These are phyloP conservation scores for Phrynocephalus guinanensis DNA, from an alignment of 2,797 vertebrate species.

Conservation along the genomic window DNA sequence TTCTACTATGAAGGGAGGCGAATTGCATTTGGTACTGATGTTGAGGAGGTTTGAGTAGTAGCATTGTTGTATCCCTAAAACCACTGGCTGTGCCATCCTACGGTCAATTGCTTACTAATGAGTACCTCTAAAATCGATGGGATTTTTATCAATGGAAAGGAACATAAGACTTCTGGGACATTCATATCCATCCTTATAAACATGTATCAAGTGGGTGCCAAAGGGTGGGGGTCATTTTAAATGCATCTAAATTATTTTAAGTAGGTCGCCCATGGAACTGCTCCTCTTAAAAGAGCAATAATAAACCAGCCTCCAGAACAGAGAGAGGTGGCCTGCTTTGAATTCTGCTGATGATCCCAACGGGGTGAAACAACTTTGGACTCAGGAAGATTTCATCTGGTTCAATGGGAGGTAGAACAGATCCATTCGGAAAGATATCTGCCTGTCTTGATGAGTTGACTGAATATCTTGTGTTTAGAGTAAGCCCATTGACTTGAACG, in stretches of 20 bases:
- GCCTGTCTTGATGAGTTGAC: neutral
- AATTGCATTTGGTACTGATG: neutral
- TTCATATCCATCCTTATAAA: neutral
- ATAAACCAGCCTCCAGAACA: neutral
- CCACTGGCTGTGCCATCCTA: neutral
- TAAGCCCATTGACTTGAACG: neutral
- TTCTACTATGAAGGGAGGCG: neutral
- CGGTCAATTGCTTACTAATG: neutral
- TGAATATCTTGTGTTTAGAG: neutral
- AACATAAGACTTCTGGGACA: neutral
- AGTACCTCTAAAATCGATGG: neutral
- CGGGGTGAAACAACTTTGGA: neutral
- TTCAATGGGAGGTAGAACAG: neutral
- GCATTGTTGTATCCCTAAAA: too few relatives aligned
- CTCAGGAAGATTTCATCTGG: neutral
- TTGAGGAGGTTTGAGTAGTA: neutral
- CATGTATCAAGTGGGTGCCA: neutral
- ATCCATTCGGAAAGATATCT: neutral
- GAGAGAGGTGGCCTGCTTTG: neutral
- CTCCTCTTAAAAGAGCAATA: neutral
- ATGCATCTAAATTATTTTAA: neutral
- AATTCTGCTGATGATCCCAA: neutral
- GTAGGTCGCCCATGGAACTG: too few relatives aligned
- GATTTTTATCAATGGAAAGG: neutral
- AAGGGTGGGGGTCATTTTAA: neutral